Base-by-base conservation (phyloP, 2,888 invertebrate genomes). In the Hipparchia semele region DNA sequence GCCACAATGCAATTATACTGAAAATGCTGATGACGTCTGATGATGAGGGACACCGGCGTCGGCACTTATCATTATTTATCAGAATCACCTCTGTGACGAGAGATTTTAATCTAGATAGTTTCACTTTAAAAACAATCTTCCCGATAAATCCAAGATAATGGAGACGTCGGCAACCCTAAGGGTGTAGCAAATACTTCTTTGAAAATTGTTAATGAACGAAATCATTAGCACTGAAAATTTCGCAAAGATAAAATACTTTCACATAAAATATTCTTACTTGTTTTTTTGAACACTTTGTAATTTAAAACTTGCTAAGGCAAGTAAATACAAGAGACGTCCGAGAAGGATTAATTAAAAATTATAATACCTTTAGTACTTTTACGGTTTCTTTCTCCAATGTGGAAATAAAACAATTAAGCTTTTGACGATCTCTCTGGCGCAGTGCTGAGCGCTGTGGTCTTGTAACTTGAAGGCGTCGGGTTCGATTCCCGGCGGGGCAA, bases 151-250 rank as follows among this genome's bases (percentile, higher is more conserved):
- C 6, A 49, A 6, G 7, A 54, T 12, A 12, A 12, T 54, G 39
- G 12, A 60, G 53, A 45, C 6, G 39, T 23, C 54, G 60, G 39
- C 61, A 69, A 61, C 69, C 69, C 69, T 61, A 39, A 6, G 4
- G 8, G 0, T 9, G 45, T 13, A 39, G 72, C 69, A 67, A 74
- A 78, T 75, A 79, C 76, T 76, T 77, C 74, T 76, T 79, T 79
- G 75, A 70, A 79, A 78, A 79, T 78, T 79, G 77, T 78, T 79
- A 79, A 79, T 77, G 78, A 79, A 78, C 76, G 79, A 75, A 78
- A 79, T 79, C 77, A 77, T 79, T 79, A 78, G 78, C 79, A 75
- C 66, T 68, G 68, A 68, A 60, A 60, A 58, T 68, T 68, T 49
- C 45, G 49, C 68, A 68, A 68, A 68, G 68, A 68, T 68, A 68